phyloP scores from a whole-genome alignment of 2,113 vertebrate species.

The Anarhynchus alexandrinus region DNA sequence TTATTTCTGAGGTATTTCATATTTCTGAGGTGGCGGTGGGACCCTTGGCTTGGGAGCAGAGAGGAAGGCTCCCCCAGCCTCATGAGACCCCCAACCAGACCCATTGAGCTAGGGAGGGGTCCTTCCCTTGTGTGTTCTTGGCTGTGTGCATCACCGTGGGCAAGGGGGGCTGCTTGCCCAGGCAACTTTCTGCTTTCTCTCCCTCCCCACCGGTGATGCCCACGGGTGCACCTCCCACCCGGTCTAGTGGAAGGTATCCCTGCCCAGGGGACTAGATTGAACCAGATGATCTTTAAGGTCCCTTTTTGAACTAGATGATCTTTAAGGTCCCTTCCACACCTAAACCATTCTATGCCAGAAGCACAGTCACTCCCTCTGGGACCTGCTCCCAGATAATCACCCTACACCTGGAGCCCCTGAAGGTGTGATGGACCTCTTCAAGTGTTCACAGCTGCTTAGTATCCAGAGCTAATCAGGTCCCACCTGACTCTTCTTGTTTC shows the following conservation, averaged over 20 bases:
- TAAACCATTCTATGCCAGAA: not conserved
- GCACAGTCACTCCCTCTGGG: not conserved
- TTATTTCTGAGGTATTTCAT: too few species aligned
- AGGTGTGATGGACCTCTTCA: not conserved
- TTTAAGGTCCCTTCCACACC: not conserved
- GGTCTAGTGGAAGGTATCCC: not conserved
- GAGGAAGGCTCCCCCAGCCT: not conserved
- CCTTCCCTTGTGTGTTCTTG: not conserved
- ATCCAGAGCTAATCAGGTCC: not conserved
- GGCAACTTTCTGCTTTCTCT: not conserved
- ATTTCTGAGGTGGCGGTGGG: not conserved
- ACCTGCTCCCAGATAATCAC: not conserved
- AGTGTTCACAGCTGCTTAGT: not conserved
- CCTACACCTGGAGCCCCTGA: not conserved
- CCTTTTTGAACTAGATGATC: not conserved
- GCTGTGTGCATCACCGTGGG: accelerated
- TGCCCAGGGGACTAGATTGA: too few species aligned
- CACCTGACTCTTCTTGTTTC: not conserved
- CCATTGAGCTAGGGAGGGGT: accelerated
- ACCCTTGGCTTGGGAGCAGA: not conserved
- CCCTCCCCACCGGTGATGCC: not conserved
- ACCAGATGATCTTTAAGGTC: not conserved
- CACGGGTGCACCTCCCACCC: not conserved
- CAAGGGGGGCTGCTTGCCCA: not conserved
- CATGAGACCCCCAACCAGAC: not conserved